Conservation (phyloP, 2,888 invertebrate species). For the Beris chalybata region DNA sequence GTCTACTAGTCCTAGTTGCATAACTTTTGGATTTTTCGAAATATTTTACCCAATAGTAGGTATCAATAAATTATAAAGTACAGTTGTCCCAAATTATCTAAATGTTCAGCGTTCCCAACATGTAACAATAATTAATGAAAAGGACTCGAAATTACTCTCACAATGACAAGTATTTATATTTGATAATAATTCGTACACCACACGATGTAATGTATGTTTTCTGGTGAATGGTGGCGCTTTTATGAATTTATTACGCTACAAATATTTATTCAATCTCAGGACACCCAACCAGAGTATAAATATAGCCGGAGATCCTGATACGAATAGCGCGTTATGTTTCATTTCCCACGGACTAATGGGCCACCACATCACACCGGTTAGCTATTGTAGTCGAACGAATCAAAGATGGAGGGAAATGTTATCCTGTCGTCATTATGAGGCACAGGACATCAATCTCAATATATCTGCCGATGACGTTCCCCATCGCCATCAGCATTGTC, state of each 20-base stretch:
- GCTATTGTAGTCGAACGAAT: slow-evolving; percentile 11
- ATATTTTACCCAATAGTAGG: no score
- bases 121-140: neutral
- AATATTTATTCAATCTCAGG: slow-evolving; percentile 28
- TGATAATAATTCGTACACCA: slow-evolving; percentile 5
- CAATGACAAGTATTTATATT: slow-evolving; percentile 18
- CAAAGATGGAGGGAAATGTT: slow-evolving; percentile 12
- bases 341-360: slow-evolving; percentile 31
- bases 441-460: slow-evolving; percentile 27
- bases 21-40: no score
- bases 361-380: slow-evolving; percentile 6
- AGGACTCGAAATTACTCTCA: neutral
- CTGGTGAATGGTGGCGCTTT: no score
- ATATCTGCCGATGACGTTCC: slow-evolving; percentile 25
- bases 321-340: slow-evolving; percentile 19
- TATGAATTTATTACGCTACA: neutral
- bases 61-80: no score
- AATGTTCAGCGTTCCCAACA: neutral
- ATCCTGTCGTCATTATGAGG: slow-evolving; percentile 27
- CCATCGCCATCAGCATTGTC: slow-evolving; percentile 1
- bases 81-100: neutral
- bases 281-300: slow-evolving; percentile 13
- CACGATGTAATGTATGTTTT: no score
- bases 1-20: no score
- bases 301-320: neutral